Evolutionary conservation across 1,140 invertebrate species (phyloP), one percentile per base, ranked within the genome.

Genomic region (Colletes gigas): DNA sequence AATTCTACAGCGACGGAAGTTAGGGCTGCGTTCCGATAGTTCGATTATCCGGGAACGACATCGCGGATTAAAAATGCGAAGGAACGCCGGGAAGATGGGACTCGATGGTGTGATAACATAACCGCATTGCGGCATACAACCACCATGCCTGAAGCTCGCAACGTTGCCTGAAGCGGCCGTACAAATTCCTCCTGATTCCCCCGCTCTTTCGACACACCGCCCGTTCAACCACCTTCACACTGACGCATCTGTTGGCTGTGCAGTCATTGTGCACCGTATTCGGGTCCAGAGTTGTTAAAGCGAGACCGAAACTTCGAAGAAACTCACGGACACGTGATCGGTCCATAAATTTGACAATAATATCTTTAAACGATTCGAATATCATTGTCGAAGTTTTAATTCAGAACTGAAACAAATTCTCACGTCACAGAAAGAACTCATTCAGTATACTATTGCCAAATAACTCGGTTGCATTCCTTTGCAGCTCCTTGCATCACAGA

Each of bases 41-140:
- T 57, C 30, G 55, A 70, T 60, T 68, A 39, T 30, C 44, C 4
- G 12, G 66, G 5, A 14, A 50, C 54, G 41, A 60, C 44, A 60
- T 63, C 39, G 4, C n/a, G 69, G 59, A 72, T 78, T 81, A 71
- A 78, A 76, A 78, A 75, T 52, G 50, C 50, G 50, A 63, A 54
- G 62, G 8, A 21, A 19, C 54, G 66, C 55, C 30, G 62, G 17
- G 57, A 57, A 71, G 79, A 85, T 86, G 66, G 72, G n/a, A 72
- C 78, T 83, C 86, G 88, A 82, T 84, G 88, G 80, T 85, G 87
- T 88, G 88, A 89, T 90, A 88, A 88, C 80, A 75, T 85, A 89
- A 85, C 88, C 87, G 87, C 87, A 89, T 82, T 88, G 83, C 84
- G 87, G 84, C 85, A 89, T 65, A 82, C 84, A 82, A 86, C 78